Conservation (phyloP, 2,797 vertebrate genomes). For the Bovichtus diacanthus region DNA sequence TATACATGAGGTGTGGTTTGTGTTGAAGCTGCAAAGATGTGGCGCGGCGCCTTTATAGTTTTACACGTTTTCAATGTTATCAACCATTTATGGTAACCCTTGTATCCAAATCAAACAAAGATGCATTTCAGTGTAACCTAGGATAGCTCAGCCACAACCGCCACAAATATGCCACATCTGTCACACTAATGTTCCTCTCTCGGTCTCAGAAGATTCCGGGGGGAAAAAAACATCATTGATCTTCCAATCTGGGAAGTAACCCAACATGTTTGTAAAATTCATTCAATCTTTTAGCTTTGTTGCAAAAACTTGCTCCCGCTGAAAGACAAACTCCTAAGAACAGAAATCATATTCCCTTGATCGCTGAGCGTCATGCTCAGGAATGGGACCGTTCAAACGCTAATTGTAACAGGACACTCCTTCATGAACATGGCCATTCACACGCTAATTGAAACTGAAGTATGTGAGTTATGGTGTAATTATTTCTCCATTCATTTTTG, state of each 20-base stretch:
- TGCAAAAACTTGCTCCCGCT: conserved; percentile 53
- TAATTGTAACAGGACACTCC: conserved; percentile 77
- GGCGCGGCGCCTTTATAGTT: neutral
- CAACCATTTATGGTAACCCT: conserved; percentile 24
- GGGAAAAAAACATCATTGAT: conserved; percentile 61
- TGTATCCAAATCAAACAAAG: conserved; percentile 34
- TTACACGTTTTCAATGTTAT: conserved; percentile 1
- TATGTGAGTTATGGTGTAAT: conserved; percentile 59
- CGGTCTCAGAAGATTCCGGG: conserved; percentile 18
- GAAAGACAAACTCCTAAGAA: conserved; percentile 68
- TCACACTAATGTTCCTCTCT: conserved; percentile 49
- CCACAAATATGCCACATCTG: conserved; percentile 39
- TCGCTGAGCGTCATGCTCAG: conserved; percentile 36
- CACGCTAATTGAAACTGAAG: conserved; percentile 77
- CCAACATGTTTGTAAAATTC: conserved; percentile 66
- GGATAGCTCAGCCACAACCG: conserved; percentile 21
- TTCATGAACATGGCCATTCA: conserved; percentile 74
- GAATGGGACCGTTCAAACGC: conserved; percentile 51
- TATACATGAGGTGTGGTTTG: neutral
- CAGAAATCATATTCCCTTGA: conserved; percentile 64
- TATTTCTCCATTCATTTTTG: conserved; percentile 66
- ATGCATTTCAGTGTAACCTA: conserved; percentile 26
- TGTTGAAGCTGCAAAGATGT: neutral
- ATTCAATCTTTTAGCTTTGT: conserved; percentile 55
- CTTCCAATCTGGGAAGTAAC: conserved; percentile 70